Percentiles rank a stretch among this genome's conserved stretches.
These are phyloP conservation scores for Sakesphorus luctuosus DNA, from an alignment of 2,113 vertebrate species.

Conservation along the genomic window DNA sequence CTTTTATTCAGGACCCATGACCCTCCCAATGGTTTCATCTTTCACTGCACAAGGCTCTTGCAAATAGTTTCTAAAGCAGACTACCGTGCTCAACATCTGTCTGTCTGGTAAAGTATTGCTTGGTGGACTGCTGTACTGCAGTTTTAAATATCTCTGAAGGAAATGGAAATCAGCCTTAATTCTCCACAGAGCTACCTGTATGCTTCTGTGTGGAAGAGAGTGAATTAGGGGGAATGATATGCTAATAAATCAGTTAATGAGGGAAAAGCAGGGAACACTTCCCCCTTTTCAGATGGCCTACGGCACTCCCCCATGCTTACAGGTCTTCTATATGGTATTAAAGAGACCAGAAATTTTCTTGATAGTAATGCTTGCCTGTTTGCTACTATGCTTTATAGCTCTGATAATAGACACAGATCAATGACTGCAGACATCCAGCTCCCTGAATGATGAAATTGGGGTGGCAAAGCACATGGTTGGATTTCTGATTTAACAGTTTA, in stretches of 20 bases:
- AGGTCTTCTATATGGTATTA: not conserved
- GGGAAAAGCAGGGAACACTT: not conserved
- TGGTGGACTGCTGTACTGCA: not conserved
- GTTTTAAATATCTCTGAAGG: slow-evolving; percentile 28
- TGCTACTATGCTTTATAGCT: slow-evolving; percentile 9
- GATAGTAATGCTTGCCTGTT: not conserved
- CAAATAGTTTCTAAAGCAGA: not conserved
- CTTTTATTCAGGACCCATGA: not conserved
- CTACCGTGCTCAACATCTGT: not conserved
- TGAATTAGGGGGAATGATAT: not conserved
- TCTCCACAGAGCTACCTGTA: not conserved
- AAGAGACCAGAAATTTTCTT: not conserved
- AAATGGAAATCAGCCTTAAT: slow-evolving; percentile 5
- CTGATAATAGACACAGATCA: not conserved
- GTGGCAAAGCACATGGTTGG: not conserved
- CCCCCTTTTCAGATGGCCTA: not conserved
- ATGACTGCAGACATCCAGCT: slow-evolving; percentile 26
- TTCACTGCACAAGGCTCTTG: not conserved
- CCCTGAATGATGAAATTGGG: slow-evolving; percentile 9
- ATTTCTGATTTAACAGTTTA: slow-evolving; percentile 36
- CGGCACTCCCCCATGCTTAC: not conserved
- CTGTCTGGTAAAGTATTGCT: not conserved
- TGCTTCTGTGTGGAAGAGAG: not conserved
- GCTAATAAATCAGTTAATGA: slow-evolving; percentile 26
- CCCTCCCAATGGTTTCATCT: not conserved